Conservation (phyloP, 2,113 vertebrate genomes). For the western clawed frog (Xenopus tropicalis) region DNA sequence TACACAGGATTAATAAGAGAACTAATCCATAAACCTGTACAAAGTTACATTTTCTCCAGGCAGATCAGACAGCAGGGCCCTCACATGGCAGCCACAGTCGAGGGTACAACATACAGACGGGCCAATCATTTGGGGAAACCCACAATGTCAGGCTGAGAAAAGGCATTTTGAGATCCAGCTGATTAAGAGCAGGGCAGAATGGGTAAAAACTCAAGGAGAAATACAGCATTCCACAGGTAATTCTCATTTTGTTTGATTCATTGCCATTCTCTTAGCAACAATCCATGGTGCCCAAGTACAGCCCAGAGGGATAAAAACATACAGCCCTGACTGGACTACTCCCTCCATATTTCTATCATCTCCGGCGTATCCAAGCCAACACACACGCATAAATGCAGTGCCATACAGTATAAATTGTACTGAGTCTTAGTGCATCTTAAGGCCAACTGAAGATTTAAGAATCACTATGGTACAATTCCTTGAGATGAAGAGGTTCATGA, state of each 20-base stretch:
- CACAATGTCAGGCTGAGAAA: too few species aligned
- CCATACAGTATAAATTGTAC: neutral
- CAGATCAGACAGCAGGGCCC: neutral
- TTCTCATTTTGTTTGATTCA: neutral
- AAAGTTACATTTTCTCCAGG: conserved; percentile 15
- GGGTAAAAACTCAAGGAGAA: neutral
- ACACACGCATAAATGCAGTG: neutral
- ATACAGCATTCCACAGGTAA: neutral
- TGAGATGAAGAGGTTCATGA: neutral
- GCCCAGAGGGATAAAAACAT: neutral
- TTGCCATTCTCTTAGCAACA: neutral
- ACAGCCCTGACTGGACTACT: neutral
- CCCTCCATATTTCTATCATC: neutral
- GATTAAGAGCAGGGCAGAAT: too few species aligned
- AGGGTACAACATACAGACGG: too few species aligned
- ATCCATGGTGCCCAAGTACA: neutral
- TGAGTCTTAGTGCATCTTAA: conserved; percentile 16
- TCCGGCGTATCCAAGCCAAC: neutral
- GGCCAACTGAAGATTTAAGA: conserved; percentile 19
- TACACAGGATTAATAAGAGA: conserved; percentile 20
- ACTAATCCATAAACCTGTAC: conserved; percentile 30
- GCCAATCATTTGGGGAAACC: too few species aligned
- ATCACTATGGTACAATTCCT: neutral
- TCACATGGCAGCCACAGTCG: neutral
- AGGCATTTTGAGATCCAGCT: too few species aligned